phyloP scores from a whole-genome alignment of 2,797 vertebrate species.

The Hypotaenidia philippensis region DNA sequence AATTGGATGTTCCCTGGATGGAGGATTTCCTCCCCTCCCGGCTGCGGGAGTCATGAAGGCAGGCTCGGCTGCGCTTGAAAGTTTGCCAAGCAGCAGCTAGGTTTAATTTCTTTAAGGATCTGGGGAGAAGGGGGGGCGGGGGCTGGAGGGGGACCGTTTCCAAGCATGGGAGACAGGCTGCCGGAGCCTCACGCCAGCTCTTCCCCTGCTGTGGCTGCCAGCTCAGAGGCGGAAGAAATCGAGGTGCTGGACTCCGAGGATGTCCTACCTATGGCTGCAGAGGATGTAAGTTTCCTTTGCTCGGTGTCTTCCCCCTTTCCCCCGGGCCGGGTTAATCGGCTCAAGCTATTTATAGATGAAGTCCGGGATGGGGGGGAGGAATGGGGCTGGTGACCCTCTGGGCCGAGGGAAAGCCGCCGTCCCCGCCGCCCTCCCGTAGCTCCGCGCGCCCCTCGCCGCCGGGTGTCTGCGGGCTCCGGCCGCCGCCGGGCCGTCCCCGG shows the following conservation, averaged over 20 bases:
- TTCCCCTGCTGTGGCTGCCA: conserved; percentile 91
- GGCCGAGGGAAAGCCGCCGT: neutral
- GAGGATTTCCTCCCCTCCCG: conserved; percentile 29
- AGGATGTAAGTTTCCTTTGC: conserved; percentile 79
- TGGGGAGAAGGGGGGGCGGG: neutral
- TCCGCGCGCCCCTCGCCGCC: neutral
- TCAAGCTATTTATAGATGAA: conserved; percentile 57
- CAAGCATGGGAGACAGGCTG: conserved; percentile 82
- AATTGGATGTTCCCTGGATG: conserved; percentile 49
- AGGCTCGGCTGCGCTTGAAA: conserved; percentile 61
- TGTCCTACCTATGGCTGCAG: conserved; percentile 77
- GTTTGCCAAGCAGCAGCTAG: conserved; percentile 68
- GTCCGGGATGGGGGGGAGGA: neutral
- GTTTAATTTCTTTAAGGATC: conserved; percentile 58
- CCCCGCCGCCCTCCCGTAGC: neutral
- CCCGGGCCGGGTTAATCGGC: conserved; percentile 37
- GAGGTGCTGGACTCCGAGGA: conserved; percentile 92
- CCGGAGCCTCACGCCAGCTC: conserved; percentile 81
- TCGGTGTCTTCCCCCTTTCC: neutral
- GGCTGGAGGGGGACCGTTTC: conserved; percentile 53
- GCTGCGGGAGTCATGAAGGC: conserved; percentile 23
- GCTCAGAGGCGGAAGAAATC: conserved; percentile 92
- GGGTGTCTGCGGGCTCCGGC: neutral
- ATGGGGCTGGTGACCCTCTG: neutral
- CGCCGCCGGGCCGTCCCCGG: neutral